These are phyloP conservation scores for Sebastes reedi DNA, from an alignment of 2,797 vertebrate genomes.

Conservation along the genomic window DNA sequence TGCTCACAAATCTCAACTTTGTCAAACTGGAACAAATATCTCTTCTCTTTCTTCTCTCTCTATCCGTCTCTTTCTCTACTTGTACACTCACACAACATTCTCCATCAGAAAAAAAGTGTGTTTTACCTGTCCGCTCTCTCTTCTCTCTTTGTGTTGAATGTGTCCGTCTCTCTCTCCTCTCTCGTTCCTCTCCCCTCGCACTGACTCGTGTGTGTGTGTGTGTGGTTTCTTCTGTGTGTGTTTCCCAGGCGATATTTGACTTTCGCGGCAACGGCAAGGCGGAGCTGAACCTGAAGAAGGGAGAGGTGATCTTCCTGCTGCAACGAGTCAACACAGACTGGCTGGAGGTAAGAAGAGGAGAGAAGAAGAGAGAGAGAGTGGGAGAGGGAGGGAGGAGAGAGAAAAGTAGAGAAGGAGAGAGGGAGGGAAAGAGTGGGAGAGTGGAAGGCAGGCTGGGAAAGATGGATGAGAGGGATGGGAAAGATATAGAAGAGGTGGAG, in stretches of 20 bases:
- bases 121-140: conserved; percentile 62
- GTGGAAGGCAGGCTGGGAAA: conserved; percentile 16
- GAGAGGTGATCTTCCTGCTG: conserved; percentile 94
- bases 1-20: not conserved
- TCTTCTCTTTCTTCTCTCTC: not conserved
- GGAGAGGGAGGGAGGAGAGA: not conserved
- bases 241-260: conserved; percentile 90
- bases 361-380: not conserved
- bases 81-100: not conserved
- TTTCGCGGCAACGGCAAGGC: conserved; percentile 88
- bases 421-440: not conserved
- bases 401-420: conserved; percentile 4
- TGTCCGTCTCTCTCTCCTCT: conserved; percentile 36
- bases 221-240: conserved; percentile 16
- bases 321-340: conserved; percentile 93
- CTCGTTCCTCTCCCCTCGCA: conserved; percentile 42
- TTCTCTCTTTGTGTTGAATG: conserved; percentile 46
- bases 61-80: not conserved
- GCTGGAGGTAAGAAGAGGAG: conserved; percentile 88
- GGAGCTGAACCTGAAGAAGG: conserved; percentile 91
- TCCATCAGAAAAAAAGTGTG: conserved; percentile 15
- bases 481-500: conserved; percentile 23
- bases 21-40: not conserved
- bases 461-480: conserved; percentile 18
- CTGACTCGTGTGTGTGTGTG: conserved; percentile 36